Evolutionary conservation across 2,888 invertebrate species (phyloP), one percentile per base, ranked within the genome.

Genomic region (Crossocerus cetratus): DNA sequence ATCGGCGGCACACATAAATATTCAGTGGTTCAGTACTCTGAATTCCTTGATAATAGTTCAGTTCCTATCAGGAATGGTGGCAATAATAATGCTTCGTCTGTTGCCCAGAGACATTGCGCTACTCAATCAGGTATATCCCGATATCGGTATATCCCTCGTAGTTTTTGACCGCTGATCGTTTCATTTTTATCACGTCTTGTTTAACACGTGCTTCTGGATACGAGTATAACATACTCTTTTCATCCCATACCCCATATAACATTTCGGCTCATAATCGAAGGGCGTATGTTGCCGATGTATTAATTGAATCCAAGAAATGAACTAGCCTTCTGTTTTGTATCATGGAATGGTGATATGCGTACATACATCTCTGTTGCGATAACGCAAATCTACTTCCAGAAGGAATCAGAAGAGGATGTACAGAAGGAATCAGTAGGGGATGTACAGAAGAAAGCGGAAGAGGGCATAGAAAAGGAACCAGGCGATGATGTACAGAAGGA

Each of bases 21-120:
- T 99, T 84, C 99, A 99, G 90, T 99, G 99, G 99, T 99, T 99
- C 90, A 98, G 98, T 79, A 99, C 99, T 86, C 92, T 99, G 75
- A 99, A 99, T 91, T 99, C 99, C 0, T 92, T 99, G 84, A 98
- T 99, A 68, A 99, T 99, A 86, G 98, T 98, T 2, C 91, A 98
- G 43, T 99, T 99, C 91, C 92, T 99, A 18, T 98, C 98, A 81
- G 99, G 99, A 81, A 99, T 99, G 99, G 98, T 99, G 16, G 99
- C 99, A 32, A 99, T 99, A 99, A 99, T 99, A 86, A 93, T 99
- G 91, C 91, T 99, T 81, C 93, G 99, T 75, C 99, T 99, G 0
- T 92, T 99, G 72, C 99, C 99, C 90, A 98, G 99, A 90, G 99
- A 99, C 91, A 99, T 99, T 84, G 99, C 99, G 3, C 93, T 99